phyloP scores from a whole-genome alignment of 2,888 invertebrate genomes.

The Plusia festucae region DNA sequence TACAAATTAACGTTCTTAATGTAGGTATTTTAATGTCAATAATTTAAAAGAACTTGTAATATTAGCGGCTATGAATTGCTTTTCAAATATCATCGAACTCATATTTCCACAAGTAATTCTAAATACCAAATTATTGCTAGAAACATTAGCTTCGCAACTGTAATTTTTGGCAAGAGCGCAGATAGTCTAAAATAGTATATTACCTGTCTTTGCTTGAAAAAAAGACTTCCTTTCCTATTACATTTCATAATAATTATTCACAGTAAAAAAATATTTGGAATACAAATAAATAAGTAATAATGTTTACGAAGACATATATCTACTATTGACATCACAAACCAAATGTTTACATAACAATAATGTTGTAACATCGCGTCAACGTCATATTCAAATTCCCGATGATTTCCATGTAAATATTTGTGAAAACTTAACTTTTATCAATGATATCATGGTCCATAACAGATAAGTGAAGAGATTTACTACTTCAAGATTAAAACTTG shows the following conservation, averaged over 20 bases:
- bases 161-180: constrained; percentile 1
- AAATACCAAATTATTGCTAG: not conserved
- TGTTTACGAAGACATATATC: not conserved
- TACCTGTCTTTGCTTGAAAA: not conserved
- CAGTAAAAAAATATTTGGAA: not conserved
- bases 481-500: not conserved
- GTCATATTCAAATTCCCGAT: constrained; percentile 12
- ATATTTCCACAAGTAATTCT: not conserved
- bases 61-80: not conserved
- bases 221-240: not conserved
- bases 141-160: not conserved
- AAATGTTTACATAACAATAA: constrained; percentile 8
- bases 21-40: not conserved
- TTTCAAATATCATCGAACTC: not conserved
- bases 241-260: not conserved
- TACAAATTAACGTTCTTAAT: not conserved
- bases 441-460: constrained; percentile 35
- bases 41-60: no score
- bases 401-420: constrained; percentile 34
- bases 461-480: constrained; percentile 32
- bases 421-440: constrained; percentile 23
- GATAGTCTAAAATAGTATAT: not conserved
- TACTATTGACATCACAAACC: not conserved
- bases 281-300: no score
- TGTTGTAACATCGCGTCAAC: constrained; percentile 23